These are phyloP conservation scores for Sebastes trivittatus DNA, from an alignment of 2,797 vertebrate genomes.

Conservation along the genomic window DNA sequence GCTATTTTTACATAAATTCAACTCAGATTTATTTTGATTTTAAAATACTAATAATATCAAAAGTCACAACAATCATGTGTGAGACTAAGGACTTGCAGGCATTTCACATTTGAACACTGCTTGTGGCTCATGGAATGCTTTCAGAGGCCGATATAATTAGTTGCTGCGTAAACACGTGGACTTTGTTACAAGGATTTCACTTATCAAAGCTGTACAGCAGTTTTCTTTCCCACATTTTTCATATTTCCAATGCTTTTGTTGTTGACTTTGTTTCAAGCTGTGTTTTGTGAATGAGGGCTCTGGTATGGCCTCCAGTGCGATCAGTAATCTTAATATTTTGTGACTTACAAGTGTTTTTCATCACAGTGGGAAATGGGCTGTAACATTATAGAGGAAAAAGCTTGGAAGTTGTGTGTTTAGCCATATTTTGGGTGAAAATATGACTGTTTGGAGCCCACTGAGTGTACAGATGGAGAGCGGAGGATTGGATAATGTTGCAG, in stretches of 20 bases:
- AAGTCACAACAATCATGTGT: background rate
- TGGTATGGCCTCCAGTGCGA: slow-evolving; percentile 4
- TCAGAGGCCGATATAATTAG: slow-evolving; percentile 48
- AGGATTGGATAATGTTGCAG: slow-evolving; percentile 10
- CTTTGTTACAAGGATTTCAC: slow-evolving; percentile 25
- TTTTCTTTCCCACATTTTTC: background rate
- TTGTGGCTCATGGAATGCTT: slow-evolving; percentile 40
- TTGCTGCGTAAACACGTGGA: slow-evolving; percentile 36
- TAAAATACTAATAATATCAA: background rate
- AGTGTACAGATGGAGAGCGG: background rate
- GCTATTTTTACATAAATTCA: background rate
- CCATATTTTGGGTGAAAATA: slow-evolving; percentile 29
- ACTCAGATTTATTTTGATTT: background rate
- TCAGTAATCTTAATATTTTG: slow-evolving; percentile 42
- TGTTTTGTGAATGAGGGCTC: slow-evolving; percentile 42
- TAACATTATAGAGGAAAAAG: slow-evolving; percentile 26
- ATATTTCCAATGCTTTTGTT: slow-evolving; percentile 36
- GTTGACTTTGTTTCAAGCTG: slow-evolving; percentile 44
- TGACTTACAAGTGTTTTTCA: slow-evolving; percentile 54
- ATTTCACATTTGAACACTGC: slow-evolving; percentile 30
- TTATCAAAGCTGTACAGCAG: slow-evolving; percentile 27
- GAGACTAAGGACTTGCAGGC: background rate
- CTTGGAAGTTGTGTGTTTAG: slow-evolving; percentile 6
- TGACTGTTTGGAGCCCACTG: background rate
- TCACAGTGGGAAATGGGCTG: slow-evolving; percentile 45